Conservation (phyloP, 2,888 invertebrate genomes). For the Cancer borealis region DNA sequence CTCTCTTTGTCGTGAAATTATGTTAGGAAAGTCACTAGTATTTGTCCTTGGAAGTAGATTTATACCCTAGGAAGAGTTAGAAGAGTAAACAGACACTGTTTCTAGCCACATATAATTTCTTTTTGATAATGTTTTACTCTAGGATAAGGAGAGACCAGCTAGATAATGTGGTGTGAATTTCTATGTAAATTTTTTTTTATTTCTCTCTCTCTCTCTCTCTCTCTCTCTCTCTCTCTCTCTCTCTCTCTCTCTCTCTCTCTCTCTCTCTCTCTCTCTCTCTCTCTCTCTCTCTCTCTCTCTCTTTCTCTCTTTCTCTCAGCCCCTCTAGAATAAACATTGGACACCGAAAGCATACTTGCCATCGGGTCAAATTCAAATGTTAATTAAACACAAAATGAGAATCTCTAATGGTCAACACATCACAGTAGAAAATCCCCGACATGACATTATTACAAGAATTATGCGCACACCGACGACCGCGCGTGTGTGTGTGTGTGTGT, state of each 20-base stretch:
- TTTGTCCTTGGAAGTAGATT: no score
- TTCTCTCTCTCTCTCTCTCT: constrained; percentile 20
- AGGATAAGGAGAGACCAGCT: no score
- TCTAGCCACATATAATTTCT: no score
- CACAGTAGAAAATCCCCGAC: constrained; percentile 37
- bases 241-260: constrained; percentile 20
- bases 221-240: constrained; percentile 20
- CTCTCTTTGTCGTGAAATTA: no score
- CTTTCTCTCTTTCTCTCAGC: constrained; percentile 3
- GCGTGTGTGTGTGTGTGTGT: background rate
- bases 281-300: constrained; percentile 40
- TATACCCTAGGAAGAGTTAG: no score
- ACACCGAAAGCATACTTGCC: background rate
- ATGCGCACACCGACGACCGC: background rate
- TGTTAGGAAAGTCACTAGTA: no score
- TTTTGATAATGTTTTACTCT: no score
- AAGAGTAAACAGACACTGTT: no score
- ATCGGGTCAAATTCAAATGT: constrained; percentile 37
- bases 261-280: constrained; percentile 24
- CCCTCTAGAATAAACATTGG: constrained; percentile 31
- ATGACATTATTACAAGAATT: constrained; percentile 40
- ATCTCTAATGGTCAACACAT: constrained; percentile 37
- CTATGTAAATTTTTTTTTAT: no score
- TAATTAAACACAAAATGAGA: constrained; percentile 40
- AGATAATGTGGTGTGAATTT: no score